These are phyloP conservation scores for Indri indri DNA, from an alignment of 2,113 vertebrate species.

Conservation along the genomic window DNA sequence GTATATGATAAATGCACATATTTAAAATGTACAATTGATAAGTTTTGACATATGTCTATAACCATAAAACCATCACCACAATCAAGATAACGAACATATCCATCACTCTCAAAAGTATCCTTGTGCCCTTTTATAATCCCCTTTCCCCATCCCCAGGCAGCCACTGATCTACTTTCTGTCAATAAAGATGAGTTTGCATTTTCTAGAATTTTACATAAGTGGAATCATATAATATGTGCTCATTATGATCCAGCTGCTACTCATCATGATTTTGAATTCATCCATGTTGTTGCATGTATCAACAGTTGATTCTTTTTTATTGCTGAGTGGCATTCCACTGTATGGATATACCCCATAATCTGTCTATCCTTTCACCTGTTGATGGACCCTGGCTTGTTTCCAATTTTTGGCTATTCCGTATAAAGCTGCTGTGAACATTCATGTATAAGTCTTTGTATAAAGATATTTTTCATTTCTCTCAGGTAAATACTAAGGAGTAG, in stretches of 20 bases:
- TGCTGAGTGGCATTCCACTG: background rate
- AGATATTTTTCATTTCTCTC: constrained; percentile 15
- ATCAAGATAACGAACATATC: background rate
- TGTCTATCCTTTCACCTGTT: constrained; percentile 1
- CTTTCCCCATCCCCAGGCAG: background rate
- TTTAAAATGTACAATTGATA: background rate
- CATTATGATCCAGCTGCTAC: background rate
- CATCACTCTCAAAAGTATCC: background rate
- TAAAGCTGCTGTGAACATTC: constrained; percentile 5
- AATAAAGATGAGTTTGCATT: background rate
- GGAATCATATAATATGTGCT: background rate
- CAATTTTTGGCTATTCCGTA: background rate
- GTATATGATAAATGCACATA: background rate
- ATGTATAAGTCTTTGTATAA: background rate
- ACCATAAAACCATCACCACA: background rate
- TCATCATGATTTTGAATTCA: constrained; percentile 10
- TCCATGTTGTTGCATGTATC: background rate
- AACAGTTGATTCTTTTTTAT: background rate
- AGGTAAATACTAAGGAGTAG: background rate
- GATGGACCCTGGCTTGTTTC: background rate
- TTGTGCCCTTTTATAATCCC: background rate
- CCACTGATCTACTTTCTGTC: background rate
- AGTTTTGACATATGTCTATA: constrained; percentile 3
- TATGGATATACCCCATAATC: background rate
- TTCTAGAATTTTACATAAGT: background rate